These are phyloP conservation scores for Euborellia annulipes DNA, from an alignment of 1,140 invertebrate species.

Conservation along the genomic window DNA sequence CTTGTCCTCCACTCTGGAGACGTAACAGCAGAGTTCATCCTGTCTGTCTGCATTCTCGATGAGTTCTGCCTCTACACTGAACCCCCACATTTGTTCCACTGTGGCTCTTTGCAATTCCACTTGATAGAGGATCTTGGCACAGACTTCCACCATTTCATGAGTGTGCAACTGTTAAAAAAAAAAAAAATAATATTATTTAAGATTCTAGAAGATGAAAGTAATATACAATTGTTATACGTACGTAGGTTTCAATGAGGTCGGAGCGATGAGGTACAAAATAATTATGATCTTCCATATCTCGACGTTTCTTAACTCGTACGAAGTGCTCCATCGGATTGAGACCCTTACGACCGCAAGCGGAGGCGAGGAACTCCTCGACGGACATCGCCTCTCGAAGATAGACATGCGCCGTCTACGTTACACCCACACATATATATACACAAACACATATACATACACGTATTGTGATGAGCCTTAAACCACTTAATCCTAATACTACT, in stretches of 20 bases:
- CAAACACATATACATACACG: no score
- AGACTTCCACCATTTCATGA: constrained; percentile 90
- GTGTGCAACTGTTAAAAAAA: constrained; percentile 59
- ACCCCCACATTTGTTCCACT: constrained; percentile 92
- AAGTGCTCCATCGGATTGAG: constrained; percentile 91
- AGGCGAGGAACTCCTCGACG: constrained; percentile 86
- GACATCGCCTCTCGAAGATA: constrained; percentile 80
- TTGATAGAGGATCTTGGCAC: constrained; percentile 92
- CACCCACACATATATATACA: no score
- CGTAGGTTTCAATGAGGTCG: constrained; percentile 88
- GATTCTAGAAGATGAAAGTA: not conserved
- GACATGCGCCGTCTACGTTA: constrained; percentile 53
- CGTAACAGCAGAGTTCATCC: constrained; percentile 92
- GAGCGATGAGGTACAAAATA: constrained; percentile 86
- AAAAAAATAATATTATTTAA: constrained; percentile 7
- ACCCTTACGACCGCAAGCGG: constrained; percentile 75
- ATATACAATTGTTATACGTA: constrained; percentile 37
- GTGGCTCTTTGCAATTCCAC: constrained; percentile 78
- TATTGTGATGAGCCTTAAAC: no score
- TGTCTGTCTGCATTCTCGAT: constrained; percentile 90
- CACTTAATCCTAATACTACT: no score
- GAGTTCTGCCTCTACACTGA: constrained; percentile 90
- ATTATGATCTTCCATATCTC: constrained; percentile 89
- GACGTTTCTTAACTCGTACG: constrained; percentile 82
- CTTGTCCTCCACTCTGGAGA: constrained; percentile 85